Evolutionary conservation across 2,888 invertebrate species (phyloP).

Genomic region (Tenthredo distinguenda): DNA sequence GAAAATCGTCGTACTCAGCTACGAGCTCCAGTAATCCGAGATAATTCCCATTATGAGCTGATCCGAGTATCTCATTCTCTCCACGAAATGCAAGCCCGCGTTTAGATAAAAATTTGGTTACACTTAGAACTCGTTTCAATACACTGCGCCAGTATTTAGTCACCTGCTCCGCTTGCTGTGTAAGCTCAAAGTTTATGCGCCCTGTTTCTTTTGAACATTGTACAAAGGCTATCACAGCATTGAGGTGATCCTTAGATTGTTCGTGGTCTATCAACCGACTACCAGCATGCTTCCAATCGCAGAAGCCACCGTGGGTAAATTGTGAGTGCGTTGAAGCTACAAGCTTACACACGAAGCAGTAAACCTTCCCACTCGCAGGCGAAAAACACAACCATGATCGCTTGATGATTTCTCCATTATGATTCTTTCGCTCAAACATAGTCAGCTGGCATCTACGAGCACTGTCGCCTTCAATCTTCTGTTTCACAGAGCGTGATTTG

Average conservation of each 20-base stretch:
- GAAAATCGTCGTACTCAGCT: conserved; percentile 45
- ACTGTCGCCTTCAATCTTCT: conserved; percentile 39
- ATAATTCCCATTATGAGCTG: conserved; percentile 47
- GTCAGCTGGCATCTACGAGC: conserved; percentile 39
- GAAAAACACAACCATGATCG: conserved; percentile 52
- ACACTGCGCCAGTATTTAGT: conserved; percentile 38
- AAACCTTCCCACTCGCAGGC: conserved; percentile 27
- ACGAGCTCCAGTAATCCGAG: conserved; percentile 38
- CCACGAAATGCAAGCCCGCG: conserved; percentile 3
- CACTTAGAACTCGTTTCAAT: conserved; percentile 37
- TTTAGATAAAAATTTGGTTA: conserved; percentile 45
- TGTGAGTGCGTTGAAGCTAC: conserved; percentile 40
- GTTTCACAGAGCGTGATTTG: conserved; percentile 5
- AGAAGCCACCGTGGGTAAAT: conserved; percentile 53
- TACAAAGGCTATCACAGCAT: conserved; percentile 18
- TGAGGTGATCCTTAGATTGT: neutral
- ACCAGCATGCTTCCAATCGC: conserved; percentile 51
- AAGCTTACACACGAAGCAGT: conserved; percentile 52
- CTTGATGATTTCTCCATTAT: conserved; percentile 50
- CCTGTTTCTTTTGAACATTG: conserved; percentile 27
- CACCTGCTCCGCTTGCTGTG: conserved; percentile 21
- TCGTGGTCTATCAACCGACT: neutral
- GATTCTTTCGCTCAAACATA: conserved; percentile 11
- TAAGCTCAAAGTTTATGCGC: conserved; percentile 13
- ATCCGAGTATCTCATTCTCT: conserved; percentile 46